Percentiles rank a stretch among this genome's conserved stretches.
phyloP scores from a whole-genome alignment of 2,113 vertebrate species.

The Seriola rivoliana region DNA sequence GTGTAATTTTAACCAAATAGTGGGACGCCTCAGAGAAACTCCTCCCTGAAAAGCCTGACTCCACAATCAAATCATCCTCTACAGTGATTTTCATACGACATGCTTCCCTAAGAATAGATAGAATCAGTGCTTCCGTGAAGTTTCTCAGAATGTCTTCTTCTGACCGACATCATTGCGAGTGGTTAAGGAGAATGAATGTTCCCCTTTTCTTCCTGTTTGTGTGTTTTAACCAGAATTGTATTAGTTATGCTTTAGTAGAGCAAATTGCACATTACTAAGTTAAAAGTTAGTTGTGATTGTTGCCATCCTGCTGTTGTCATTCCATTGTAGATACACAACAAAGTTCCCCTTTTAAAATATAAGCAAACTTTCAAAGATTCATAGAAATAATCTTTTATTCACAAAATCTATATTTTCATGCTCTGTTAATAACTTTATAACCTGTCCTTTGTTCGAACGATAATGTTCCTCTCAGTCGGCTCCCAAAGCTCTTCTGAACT shows the following conservation, averaged over 20 bases:
- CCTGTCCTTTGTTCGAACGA: not conserved
- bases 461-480: not conserved
- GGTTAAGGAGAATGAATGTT: not conserved
- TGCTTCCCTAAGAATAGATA: conserved; percentile 18
- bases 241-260: not conserved
- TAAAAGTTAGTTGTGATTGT: conserved; percentile 6
- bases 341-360: not conserved
- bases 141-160: conserved; percentile 1
- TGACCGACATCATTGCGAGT: too few species aligned
- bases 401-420: not conserved
- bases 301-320: not conserved
- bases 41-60: not conserved
- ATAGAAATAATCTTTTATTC: not conserved
- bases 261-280: not conserved
- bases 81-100: not conserved
- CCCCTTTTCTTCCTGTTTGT: not conserved
- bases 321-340: not conserved
- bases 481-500: not conserved
- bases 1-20: not conserved
- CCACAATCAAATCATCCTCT: not conserved
- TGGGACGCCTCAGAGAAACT: too few species aligned
- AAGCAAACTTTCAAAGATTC: not conserved
- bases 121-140: conserved; percentile 10
- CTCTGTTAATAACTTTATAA: not conserved
- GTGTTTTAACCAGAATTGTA: conserved; percentile 1